A percentile compares a stretch with the other conserved stretches of the same genome.
phyloP scores from a whole-genome alignment of 2,113 vertebrate species.

The Psophia crepitans region DNA sequence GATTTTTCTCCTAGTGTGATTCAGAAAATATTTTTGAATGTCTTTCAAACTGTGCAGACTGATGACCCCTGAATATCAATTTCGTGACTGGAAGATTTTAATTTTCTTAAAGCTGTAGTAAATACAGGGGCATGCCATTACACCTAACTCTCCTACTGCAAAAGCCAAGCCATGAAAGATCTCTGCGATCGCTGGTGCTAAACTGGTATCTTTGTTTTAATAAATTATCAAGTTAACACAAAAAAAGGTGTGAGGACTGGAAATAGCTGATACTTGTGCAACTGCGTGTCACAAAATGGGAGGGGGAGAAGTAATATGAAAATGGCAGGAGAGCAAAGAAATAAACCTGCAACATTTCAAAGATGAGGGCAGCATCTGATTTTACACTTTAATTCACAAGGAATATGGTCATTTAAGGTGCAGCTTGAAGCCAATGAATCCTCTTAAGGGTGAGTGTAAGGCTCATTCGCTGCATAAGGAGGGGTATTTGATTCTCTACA shows the following conservation, averaged over 20 bases:
- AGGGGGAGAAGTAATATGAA: neutral
- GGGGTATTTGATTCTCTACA: neutral
- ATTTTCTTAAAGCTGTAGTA: neutral
- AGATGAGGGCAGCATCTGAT: neutral
- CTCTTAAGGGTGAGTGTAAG: neutral
- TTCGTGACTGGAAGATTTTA: neutral
- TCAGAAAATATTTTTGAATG: conserved; percentile 3
- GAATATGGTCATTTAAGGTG: neutral
- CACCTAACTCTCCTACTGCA: neutral
- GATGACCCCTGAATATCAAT: conserved; percentile 1
- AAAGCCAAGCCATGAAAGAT: neutral
- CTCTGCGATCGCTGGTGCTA: neutral
- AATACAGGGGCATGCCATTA: neutral
- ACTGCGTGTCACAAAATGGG: neutral
- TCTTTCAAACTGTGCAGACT: neutral
- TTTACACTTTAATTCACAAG: neutral
- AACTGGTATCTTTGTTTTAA: neutral
- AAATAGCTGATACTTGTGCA: neutral
- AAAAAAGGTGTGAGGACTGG: neutral
- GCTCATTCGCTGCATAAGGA: neutral
- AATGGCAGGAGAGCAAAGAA: neutral
- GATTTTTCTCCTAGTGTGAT: neutral
- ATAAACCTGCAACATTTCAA: neutral
- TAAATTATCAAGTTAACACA: neutral
- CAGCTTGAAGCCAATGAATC: neutral